Conservation (phyloP, 2,888 invertebrate species). For the Stenoptilia bipunctidactyla region DNA sequence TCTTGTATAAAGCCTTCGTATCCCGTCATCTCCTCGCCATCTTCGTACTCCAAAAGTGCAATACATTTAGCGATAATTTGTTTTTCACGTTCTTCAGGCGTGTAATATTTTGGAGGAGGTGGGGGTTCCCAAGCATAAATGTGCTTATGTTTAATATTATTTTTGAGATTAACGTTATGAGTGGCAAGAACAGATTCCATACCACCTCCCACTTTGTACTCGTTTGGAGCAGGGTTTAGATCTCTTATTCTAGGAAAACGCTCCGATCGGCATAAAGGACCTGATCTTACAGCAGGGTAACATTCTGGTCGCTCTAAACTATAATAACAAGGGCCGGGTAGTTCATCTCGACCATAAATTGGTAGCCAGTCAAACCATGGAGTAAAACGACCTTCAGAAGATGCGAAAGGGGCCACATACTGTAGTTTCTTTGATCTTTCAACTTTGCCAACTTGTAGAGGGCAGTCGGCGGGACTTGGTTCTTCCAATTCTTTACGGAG, state of each 20-base stretch:
- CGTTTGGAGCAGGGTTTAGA: conserved; percentile 38
- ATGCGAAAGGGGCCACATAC: conserved; percentile 34
- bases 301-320: conserved; percentile 29
- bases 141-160: conserved; percentile 30
- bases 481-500: conserved; percentile 26
- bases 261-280: conserved; percentile 31
- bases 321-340: conserved; percentile 45
- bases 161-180: conserved; percentile 34
- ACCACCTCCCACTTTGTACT: conserved; percentile 31
- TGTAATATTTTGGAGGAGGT: too few species aligned
- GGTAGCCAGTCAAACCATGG: conserved; percentile 47
- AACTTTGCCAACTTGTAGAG: conserved; percentile 14
- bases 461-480: conserved; percentile 34
- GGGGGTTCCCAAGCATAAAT: conserved; percentile 29
- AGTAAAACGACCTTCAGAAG: conserved; percentile 42
- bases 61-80: too few species aligned
- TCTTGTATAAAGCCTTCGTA: too few species aligned
- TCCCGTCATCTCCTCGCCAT: too few species aligned
- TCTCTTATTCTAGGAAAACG: conserved; percentile 25
- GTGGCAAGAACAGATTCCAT: conserved; percentile 41
- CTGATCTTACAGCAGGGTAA: conserved; percentile 32
- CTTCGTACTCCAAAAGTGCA: too few species aligned
- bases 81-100: too few species aligned
- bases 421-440: conserved; percentile 24
- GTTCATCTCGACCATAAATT: conserved; percentile 25